These are phyloP conservation scores for Brassicogethes aeneus DNA, from an alignment of 2,888 invertebrate genomes.

Conservation along the genomic window DNA sequence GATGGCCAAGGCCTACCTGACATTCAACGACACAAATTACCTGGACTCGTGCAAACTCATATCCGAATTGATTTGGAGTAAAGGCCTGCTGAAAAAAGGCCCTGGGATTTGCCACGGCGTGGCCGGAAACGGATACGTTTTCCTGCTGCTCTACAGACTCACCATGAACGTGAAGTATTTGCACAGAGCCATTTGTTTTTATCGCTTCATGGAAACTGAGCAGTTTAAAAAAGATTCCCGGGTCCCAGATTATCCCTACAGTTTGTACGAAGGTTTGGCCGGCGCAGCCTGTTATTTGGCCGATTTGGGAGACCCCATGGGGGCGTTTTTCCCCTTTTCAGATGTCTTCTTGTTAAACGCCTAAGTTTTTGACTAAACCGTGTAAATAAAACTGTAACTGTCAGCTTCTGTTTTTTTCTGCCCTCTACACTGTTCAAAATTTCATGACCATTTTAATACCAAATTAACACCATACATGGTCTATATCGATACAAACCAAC, in stretches of 20 bases:
- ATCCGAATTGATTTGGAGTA: slow-evolving; percentile 72
- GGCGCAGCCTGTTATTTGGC: slow-evolving; percentile 77
- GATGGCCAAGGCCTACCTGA: slow-evolving; percentile 69
- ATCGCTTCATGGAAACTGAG: slow-evolving; percentile 59
- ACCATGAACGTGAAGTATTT: slow-evolving; percentile 63
- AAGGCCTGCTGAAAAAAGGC: slow-evolving; percentile 76
- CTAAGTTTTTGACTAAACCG: too few species aligned
- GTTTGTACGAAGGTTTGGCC: slow-evolving; percentile 79
- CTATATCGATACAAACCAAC: too few species aligned
- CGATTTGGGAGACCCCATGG: slow-evolving; percentile 64
- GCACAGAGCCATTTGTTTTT: slow-evolving; percentile 67
- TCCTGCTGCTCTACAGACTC: slow-evolving; percentile 62
- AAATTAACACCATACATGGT: too few species aligned
- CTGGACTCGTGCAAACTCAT: slow-evolving; percentile 57
- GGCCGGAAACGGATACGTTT: slow-evolving; percentile 74
- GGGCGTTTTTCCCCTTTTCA: slow-evolving; percentile 76
- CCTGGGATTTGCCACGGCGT: slow-evolving; percentile 87
- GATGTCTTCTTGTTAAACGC: slow-evolving; percentile 57
- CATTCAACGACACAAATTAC: slow-evolving; percentile 67
- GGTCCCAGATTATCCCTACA: slow-evolving; percentile 73
- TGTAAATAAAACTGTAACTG: too few species aligned
- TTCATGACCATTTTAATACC: too few species aligned
- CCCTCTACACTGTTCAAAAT: too few species aligned
- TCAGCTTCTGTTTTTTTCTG: too few species aligned
- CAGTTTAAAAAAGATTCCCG: slow-evolving; percentile 59